A percentile compares a stretch with the other conserved stretches of the same genome.
These are phyloP conservation scores for Alsophila aescularia DNA, from an alignment of 2,888 invertebrate species.

Conservation along the genomic window DNA sequence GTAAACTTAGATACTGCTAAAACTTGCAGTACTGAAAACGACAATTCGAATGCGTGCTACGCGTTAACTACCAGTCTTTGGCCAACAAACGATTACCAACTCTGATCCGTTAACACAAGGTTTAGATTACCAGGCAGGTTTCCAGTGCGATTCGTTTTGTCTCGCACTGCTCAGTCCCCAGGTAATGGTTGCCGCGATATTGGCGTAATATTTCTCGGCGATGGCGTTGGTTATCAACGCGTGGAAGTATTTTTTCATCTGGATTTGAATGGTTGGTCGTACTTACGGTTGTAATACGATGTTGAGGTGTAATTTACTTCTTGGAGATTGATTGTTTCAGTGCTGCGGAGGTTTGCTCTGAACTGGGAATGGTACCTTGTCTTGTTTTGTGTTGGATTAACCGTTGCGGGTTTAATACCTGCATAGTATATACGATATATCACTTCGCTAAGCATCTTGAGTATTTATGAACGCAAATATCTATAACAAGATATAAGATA, in stretches of 20 bases:
- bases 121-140: conserved; percentile 40
- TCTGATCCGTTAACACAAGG: conserved; percentile 37
- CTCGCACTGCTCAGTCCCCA: conserved; percentile 59
- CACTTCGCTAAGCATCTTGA: no score
- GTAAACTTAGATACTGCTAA: conserved; percentile 21
- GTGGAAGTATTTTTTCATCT: conserved; percentile 60
- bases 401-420: no score
- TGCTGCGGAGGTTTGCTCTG: not conserved
- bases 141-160: conserved; percentile 65
- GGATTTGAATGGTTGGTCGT: conserved; percentile 30
- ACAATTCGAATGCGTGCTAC: conserved; percentile 73
- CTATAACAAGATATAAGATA: no score
- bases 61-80: conserved; percentile 66
- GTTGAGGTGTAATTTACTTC: conserved; percentile 18
- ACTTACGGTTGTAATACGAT: conserved; percentile 26
- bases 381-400: no score
- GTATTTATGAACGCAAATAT: no score
- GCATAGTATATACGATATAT: no score
- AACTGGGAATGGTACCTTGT: not conserved
- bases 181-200: conserved; percentile 69
- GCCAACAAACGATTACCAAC: conserved; percentile 46
- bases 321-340: conserved; percentile 21
- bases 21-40: conserved; percentile 48
- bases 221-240: conserved; percentile 71
- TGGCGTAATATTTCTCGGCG: conserved; percentile 70